Evolutionary conservation across 64 coral and sea anemone species (phyloP).

Genomic region (Stichodactyla helianthus): DNA sequence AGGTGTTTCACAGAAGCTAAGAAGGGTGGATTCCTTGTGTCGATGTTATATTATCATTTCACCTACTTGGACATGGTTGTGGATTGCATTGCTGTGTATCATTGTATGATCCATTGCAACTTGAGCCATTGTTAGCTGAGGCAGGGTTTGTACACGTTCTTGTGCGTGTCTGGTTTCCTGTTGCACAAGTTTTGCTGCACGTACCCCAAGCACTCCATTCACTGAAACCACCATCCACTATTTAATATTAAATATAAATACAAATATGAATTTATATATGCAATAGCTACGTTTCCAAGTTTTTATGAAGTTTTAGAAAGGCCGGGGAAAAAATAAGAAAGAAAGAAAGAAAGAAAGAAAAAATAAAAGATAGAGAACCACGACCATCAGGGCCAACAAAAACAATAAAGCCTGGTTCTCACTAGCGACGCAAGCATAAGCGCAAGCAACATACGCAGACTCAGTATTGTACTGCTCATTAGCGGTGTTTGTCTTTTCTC

Average conservation of each 20-base stretch:
- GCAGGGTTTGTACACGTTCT: slow-evolving; percentile 38
- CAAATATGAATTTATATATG: background rate
- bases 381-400: no score
- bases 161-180: slow-evolving; percentile 9
- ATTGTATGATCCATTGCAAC: slow-evolving; percentile 1
- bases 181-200: slow-evolving; percentile 34
- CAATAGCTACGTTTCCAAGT: background rate
- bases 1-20: background rate
- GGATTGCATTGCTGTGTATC: slow-evolving; percentile 26
- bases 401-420: no score
- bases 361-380: no score
- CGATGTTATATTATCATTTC: background rate
- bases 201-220: slow-evolving; percentile 20
- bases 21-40: background rate
- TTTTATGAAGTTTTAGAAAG: background rate
- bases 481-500: no score
- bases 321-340: background rate
- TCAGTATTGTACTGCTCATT: no score
- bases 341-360: no score
- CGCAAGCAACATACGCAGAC: no score
- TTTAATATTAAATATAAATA: background rate
- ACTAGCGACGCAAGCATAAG: no score
- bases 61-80: slow-evolving; percentile 36
- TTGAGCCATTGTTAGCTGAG: slow-evolving; percentile 36
- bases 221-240: slow-evolving; percentile 42